Evolutionary conservation across 2,113 vertebrate genomes (phyloP).

Genomic region (Phalacrocorax brasilianus): DNA sequence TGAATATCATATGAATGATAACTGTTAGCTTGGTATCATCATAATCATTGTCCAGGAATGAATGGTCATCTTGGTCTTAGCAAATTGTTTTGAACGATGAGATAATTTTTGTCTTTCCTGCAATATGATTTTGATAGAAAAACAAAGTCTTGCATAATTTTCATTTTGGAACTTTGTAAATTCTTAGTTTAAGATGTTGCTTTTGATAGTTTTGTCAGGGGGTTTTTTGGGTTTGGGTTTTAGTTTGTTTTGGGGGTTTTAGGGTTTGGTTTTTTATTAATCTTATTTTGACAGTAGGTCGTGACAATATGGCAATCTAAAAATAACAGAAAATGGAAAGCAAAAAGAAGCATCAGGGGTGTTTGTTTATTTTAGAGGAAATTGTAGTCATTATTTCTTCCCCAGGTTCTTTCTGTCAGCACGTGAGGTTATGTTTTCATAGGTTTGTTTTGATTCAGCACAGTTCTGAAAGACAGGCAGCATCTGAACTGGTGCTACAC

Average conservation of each 20-base stretch:
- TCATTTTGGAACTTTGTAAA: neutral
- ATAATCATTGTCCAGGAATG: neutral
- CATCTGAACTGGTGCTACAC: neutral
- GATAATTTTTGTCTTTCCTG: neutral
- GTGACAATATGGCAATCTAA: neutral
- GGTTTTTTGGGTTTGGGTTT: no score
- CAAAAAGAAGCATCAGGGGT: neutral
- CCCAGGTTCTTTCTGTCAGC: neutral
- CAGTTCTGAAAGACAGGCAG: neutral
- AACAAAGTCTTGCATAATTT: neutral
- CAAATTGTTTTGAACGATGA: neutral
- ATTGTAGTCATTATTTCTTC: neutral
- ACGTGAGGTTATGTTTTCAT: neutral
- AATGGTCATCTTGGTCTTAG: neutral
- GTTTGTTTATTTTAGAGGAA: neutral
- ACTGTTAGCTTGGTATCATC: neutral
- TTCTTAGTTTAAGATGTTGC: neutral
- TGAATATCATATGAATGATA: neutral
- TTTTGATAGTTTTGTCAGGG: neutral
- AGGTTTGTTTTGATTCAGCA: neutral
- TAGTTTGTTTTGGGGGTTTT: neutral
- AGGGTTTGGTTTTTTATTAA: neutral
- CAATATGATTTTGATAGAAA: neutral
- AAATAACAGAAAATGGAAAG: neutral
- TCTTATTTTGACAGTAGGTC: neutral